A percentile compares a stretch with the other conserved stretches of the same genome.
Conservation (phyloP, 2,113 vertebrate species). For the Chelonoidis abingdonii region DNA sequence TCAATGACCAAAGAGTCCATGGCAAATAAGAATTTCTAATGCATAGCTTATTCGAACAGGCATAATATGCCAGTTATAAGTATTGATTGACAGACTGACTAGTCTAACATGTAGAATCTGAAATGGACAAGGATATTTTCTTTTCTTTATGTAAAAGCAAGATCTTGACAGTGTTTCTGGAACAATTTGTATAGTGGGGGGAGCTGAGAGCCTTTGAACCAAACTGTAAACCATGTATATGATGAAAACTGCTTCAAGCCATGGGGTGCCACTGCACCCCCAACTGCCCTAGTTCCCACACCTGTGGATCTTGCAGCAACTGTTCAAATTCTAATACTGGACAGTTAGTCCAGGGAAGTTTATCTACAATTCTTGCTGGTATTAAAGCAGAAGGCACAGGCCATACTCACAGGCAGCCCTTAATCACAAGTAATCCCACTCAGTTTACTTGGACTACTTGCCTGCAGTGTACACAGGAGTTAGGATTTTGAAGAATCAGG, state of each 20-base stretch:
- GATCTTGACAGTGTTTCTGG: not conserved
- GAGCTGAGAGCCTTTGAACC: too few relatives aligned
- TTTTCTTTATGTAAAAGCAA: conserved; percentile 1
- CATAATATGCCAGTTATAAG: not conserved
- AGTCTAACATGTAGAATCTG: conserved; percentile 7
- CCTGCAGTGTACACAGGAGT: too few relatives aligned
- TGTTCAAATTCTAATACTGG: not conserved
- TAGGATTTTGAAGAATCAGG: too few relatives aligned
- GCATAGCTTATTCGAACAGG: not conserved
- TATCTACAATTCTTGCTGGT: too few relatives aligned
- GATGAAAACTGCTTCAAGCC: too few relatives aligned
- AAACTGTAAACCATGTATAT: too few relatives aligned
- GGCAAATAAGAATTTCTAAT: conserved; percentile 26
- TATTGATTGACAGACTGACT: conserved; percentile 31
- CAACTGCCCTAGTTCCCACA: too few relatives aligned
- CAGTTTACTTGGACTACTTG: too few relatives aligned
- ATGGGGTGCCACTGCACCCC: too few relatives aligned
- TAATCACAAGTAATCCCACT: too few relatives aligned
- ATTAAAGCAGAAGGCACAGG: not conserved
- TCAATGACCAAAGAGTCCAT: not conserved
- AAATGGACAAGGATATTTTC: not conserved
- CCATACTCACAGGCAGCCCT: not conserved
- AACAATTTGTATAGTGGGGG: too few relatives aligned
- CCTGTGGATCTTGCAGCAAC: not conserved
- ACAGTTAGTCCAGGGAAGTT: not conserved